A percentile compares a stretch with the other conserved stretches of the same genome.
Evolutionary conservation across 2,888 invertebrate species (phyloP).

Genomic region (Mesorhabditis sp.): DNA sequence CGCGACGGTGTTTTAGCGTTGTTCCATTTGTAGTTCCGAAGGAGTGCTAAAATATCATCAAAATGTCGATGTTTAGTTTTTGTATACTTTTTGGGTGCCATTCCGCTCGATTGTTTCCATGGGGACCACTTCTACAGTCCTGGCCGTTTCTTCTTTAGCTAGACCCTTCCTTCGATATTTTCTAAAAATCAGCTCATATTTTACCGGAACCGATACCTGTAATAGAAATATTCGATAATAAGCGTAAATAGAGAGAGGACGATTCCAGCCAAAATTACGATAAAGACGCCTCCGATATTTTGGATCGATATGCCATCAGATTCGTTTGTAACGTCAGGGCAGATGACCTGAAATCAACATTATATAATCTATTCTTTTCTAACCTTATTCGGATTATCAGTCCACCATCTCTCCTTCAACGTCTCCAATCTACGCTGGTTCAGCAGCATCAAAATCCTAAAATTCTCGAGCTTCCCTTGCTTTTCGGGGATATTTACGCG

Average conservation of each 20-base stretch:
- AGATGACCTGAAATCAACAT: slow-evolving; percentile 58
- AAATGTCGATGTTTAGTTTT: neutral
- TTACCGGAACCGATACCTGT: slow-evolving; percentile 18
- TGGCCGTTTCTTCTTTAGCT: no score
- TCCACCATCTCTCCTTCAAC: slow-evolving; percentile 95
- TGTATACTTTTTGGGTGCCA: neutral
- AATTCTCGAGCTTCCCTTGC: slow-evolving; percentile 14
- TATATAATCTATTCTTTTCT: slow-evolving; percentile 71
- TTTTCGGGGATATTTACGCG: slow-evolving; percentile 22
- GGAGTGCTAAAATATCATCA: neutral
- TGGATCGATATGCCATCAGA: slow-evolving; percentile 94
- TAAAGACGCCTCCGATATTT: slow-evolving; percentile 95
- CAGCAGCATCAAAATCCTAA: slow-evolving; percentile 82
- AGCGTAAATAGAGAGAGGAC: slow-evolving; percentile 67
- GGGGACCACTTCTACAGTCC: no score
- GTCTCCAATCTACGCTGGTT: slow-evolving; percentile 87
- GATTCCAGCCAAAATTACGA: slow-evolving; percentile 80
- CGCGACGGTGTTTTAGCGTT: neutral
- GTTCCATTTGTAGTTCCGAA: neutral
- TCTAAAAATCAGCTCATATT: neutral
- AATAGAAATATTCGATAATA: slow-evolving; percentile 75
- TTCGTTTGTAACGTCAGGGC: slow-evolving; percentile 69
- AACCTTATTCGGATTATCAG: slow-evolving; percentile 74
- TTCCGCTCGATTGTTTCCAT: no score
- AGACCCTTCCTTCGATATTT: neutral